Evolutionary conservation across 2,113 vertebrate species (phyloP).

Genomic region (Cichladusa arquata): DNA sequence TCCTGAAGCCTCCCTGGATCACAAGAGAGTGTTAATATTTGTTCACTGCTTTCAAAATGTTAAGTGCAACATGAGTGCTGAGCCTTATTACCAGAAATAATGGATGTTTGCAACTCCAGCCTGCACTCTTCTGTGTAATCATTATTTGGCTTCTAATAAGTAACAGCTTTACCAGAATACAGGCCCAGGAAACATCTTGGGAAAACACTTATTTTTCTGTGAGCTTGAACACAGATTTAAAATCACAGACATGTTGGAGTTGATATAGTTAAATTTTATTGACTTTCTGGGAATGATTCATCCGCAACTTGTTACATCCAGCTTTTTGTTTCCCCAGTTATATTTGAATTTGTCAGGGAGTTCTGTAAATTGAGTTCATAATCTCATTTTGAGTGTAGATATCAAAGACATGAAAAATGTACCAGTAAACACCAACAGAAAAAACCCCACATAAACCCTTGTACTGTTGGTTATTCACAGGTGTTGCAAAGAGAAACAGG

Average conservation of each 20-base stretch:
- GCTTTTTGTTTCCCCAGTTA: not conserved
- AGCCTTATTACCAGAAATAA: constrained; percentile 31
- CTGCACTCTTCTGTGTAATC: not conserved
- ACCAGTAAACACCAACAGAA: not conserved
- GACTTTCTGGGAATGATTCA: not conserved
- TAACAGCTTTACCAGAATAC: not conserved
- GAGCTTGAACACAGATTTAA: not conserved
- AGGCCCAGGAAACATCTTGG: not conserved
- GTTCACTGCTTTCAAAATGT: constrained; percentile 41
- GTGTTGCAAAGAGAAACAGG: not conserved
- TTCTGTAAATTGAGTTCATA: not conserved
- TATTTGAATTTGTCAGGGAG: not conserved
- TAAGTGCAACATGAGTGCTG: constrained; percentile 32
- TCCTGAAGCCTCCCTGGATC: not conserved
- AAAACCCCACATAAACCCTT: not conserved
- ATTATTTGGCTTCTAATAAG: constrained; percentile 14
- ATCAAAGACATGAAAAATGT: not conserved
- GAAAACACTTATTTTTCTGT: not conserved
- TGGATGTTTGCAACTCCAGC: constrained; percentile 15
- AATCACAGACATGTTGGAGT: not conserved
- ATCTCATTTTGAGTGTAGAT: not conserved
- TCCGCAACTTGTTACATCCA: not conserved
- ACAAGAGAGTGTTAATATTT: constrained; percentile 41
- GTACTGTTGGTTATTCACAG: not conserved
- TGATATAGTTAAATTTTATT: not conserved